Percentiles rank a stretch among this genome's conserved stretches.
phyloP scores from a whole-genome alignment of 2,888 invertebrate genomes.

The Scaptomyza tumidula region DNA sequence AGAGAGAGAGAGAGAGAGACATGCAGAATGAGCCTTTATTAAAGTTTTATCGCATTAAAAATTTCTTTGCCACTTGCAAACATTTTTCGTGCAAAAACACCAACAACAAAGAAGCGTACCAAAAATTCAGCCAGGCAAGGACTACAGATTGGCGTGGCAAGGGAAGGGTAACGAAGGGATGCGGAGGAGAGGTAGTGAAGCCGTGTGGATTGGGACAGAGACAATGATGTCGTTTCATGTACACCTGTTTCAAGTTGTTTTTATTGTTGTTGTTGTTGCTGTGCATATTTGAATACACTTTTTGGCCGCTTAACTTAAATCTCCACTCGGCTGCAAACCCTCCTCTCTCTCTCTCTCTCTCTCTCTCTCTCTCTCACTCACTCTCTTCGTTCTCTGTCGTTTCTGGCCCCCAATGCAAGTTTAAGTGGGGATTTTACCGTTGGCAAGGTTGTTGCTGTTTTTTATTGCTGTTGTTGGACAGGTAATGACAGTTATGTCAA shows the following conservation, averaged over 20 bases:
- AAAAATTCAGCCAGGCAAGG: slow-evolving; percentile 68
- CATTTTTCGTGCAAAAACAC: slow-evolving; percentile 69
- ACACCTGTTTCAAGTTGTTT: slow-evolving; percentile 78
- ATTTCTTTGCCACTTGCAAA: slow-evolving; percentile 72
- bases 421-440: slow-evolving; percentile 61
- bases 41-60: slow-evolving; percentile 81
- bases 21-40: slow-evolving; percentile 71
- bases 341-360: not conserved
- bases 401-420: slow-evolving; percentile 51
- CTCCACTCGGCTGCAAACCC: slow-evolving; percentile 35
- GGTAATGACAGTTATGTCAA: slow-evolving; percentile 80
- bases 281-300: slow-evolving; percentile 79
- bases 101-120: slow-evolving; percentile 62
- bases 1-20: not conserved
- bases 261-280: slow-evolving; percentile 54
- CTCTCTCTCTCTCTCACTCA: not conserved
- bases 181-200: not conserved
- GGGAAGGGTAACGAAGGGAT: not conserved
- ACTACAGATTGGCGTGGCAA: slow-evolving; percentile 45
- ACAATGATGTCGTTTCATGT: slow-evolving; percentile 79
- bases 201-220: slow-evolving; percentile 39
- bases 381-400: not conserved
- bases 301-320: slow-evolving; percentile 80
- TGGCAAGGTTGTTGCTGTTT: slow-evolving; percentile 49
- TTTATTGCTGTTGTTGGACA: slow-evolving; percentile 48